Percentiles rank a stretch among this genome's conserved stretches.
These are phyloP conservation scores for Nephrotoma flavescens DNA, from an alignment of 2,888 invertebrate species.

Conservation along the genomic window DNA sequence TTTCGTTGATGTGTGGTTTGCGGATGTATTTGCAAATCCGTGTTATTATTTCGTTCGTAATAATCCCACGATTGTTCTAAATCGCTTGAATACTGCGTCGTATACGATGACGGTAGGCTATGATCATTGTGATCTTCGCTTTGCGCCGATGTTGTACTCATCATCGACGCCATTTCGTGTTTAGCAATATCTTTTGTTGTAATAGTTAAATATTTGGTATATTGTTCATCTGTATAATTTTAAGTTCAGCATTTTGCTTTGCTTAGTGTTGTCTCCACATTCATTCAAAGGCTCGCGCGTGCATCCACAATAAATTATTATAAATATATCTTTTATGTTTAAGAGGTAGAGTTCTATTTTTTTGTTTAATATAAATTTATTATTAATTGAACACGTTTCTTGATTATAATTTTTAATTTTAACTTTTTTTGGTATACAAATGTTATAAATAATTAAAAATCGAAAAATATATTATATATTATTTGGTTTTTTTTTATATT, in stretches of 20 bases:
- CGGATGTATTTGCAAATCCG: conserved; percentile 14
- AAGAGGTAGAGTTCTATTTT: neutral
- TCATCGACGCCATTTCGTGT: conserved; percentile 30
- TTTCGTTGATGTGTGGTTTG: conserved; percentile 13
- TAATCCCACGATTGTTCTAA: conserved; percentile 25
- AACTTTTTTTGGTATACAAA: neutral
- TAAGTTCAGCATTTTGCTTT: neutral
- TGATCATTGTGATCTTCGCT: conserved; percentile 16
- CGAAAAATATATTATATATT: neutral
- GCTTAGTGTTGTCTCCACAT: neutral
- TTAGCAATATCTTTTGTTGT: neutral
- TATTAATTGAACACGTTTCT: neutral
- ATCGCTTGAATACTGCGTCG: conserved; percentile 7
- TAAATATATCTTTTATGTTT: neutral
- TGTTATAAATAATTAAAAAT: neutral
- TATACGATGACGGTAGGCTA: conserved; percentile 11
- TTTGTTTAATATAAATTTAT: neutral
- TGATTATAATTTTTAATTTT: neutral
- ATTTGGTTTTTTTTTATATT: neutral
- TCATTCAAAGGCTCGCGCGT: neutral
- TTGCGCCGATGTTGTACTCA: conserved; percentile 26
- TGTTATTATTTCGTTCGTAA: conserved; percentile 23
- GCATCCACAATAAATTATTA: neutral
- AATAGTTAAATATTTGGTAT: neutral
- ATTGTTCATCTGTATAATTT: neutral